Evolutionary conservation across 1,140 invertebrate genomes (phyloP), one percentile per base, ranked within the genome.

Genomic region (Sitodiplosis mosellana): DNA sequence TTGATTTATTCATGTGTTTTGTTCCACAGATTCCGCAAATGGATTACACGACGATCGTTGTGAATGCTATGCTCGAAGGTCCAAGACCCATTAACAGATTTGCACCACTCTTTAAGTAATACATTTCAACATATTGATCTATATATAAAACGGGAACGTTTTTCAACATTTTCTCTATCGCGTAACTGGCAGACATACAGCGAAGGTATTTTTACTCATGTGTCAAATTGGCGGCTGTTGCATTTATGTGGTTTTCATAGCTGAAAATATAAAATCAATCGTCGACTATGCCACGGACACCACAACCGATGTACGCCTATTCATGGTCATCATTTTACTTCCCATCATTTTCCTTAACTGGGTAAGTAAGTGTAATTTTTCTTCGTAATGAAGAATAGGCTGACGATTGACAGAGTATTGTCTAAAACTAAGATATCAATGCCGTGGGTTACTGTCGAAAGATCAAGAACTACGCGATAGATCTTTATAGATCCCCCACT

Each of bases 161-260:
- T 40, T 15, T 6, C 14, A 40, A 40, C 14, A 40, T 52, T 47
- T 50, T 52, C 42, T 33, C 55, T n/a, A n/a, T n/a, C n/a, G n/a
- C n/a, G n/a, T n/a, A n/a, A 42, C 21, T 54, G 56, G 14, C 57
- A 77, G 75, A n/a, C 67, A 71, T 48, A 54, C 75, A 20, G 70
- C 78, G 4, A 83, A 82, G 52, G 53, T 64, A 1, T 83, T 87
- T 56, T 68, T 92, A n/a, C 64, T 87, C 49, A 69, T 88, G 43
- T 88, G 86, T 54, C 87, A 92, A 65, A 64, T 90, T 56, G 87
- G 87, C 33, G 83, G 85, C 50, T 89, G 87, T 58, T 87, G 84
- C 64, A 85, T 90, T 3, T 92, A 92, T 60, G 75, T 86, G 19
- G 78, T 91, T 0, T 91, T 92, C 58, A 80, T 91, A 43, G 73